A percentile compares a stretch with the other conserved stretches of the same genome.
phyloP scores from a whole-genome alignment of 2,888 invertebrate genomes.

The Andrena marginata region DNA sequence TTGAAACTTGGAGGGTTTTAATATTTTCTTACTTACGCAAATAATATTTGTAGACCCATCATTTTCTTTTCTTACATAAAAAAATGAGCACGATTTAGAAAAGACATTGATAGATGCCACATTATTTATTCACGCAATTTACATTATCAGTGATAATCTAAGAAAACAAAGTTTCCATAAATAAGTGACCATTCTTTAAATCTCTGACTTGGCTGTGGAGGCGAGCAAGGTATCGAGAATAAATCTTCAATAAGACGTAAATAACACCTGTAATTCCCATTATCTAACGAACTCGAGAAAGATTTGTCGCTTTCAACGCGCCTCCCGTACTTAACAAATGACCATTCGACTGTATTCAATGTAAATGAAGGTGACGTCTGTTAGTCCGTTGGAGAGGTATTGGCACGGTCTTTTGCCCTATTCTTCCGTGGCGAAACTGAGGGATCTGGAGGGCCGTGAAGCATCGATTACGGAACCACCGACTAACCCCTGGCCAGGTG shows the following conservation, averaged over 20 bases:
- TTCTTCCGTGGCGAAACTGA: slow-evolving; percentile 24
- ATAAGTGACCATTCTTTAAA: too few species aligned
- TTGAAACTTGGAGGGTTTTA: too few species aligned
- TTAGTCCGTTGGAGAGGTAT: background rate
- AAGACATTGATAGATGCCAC: too few species aligned
- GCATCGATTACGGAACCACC: slow-evolving; percentile 55
- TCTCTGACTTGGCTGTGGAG: too few species aligned
- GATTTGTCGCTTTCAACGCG: background rate
- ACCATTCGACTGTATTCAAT: slow-evolving; percentile 4
- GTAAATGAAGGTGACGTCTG: slow-evolving; percentile 24
- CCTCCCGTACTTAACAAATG: slow-evolving; percentile 5
- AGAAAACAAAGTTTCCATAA: too few species aligned
- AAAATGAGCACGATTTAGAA: too few species aligned
- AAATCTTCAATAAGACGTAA: background rate
- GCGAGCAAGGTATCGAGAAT: background rate
- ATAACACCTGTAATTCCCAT: background rate
- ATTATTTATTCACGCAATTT: too few species aligned
- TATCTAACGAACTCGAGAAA: background rate
- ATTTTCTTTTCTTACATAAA: too few species aligned
- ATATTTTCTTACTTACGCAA: too few species aligned
- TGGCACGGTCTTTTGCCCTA: slow-evolving; percentile 22
- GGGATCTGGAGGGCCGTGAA: slow-evolving; percentile 30
- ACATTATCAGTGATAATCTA: too few species aligned
- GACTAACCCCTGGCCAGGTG: slow-evolving; percentile 47
- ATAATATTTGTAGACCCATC: too few species aligned